These are phyloP conservation scores for Listronotus oregonensis DNA, from an alignment of 1,140 invertebrate species.

Conservation along the genomic window DNA sequence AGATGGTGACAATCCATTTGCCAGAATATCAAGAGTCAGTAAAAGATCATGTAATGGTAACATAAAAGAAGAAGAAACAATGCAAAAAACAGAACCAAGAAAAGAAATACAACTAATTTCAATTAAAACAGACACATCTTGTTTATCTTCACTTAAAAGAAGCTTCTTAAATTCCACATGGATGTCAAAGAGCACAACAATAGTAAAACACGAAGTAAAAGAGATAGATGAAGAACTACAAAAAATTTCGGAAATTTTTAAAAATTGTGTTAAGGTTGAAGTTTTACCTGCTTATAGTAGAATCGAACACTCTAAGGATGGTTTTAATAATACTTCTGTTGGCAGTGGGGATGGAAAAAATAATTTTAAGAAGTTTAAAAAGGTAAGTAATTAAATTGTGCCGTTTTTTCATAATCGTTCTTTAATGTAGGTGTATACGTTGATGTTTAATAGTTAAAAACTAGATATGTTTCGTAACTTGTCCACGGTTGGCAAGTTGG, in stretches of 20 bases:
- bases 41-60: not conserved
- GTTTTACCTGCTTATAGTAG: slow-evolving; percentile 3
- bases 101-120: not conserved
- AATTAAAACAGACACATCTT: not conserved
- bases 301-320: not conserved
- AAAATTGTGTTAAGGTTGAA: slow-evolving; percentile 19
- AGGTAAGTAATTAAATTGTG: slow-evolving; percentile 13
- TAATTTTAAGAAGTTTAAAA: slow-evolving; percentile 39
- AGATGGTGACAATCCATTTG: slow-evolving; percentile 10
- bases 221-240: slow-evolving; percentile 24
- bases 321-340: slow-evolving; percentile 4
- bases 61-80: not conserved
- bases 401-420: no score
- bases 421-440: no score
- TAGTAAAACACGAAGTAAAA: not conserved
- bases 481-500: no score
- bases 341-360: not conserved
- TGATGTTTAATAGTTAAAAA: no score
- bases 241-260: slow-evolving; percentile 24
- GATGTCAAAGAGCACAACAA: slow-evolving; percentile 20
- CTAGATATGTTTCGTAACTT: no score
- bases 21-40: not conserved
- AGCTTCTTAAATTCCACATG: slow-evolving; percentile 15
- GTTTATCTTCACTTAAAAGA: slow-evolving; percentile 1
- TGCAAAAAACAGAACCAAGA: not conserved